Percentiles rank a stretch among this genome's conserved stretches.
Evolutionary conservation across 2,113 vertebrate genomes (phyloP).

Genomic region (Pseudonaja textilis): DNA sequence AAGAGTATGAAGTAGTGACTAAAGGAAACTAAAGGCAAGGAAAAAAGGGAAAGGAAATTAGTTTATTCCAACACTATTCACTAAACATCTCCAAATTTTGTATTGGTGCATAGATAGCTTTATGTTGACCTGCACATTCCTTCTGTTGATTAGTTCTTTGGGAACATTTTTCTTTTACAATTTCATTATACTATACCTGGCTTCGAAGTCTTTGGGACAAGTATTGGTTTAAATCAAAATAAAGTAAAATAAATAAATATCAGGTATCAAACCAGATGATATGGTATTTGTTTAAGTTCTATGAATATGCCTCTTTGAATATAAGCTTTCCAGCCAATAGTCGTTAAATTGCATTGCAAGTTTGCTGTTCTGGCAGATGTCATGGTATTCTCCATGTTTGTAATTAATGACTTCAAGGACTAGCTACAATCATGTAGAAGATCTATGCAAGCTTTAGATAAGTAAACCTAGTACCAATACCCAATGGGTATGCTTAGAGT

Average conservation of each 20-base stretch:
- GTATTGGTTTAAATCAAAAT: not conserved
- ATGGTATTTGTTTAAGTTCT: not conserved
- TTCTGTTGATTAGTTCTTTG: not conserved
- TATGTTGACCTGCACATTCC: not conserved
- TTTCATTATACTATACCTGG: not conserved
- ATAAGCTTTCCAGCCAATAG: not conserved
- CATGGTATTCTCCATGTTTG: not conserved
- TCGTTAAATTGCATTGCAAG: not conserved
- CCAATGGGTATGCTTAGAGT: not conserved
- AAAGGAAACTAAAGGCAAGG: not conserved
- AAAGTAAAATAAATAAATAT: not conserved
- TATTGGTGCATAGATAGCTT: not conserved
- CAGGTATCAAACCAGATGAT: not conserved
- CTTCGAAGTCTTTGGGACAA: not conserved
- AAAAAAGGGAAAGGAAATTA: not conserved
- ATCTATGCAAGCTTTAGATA: conserved; percentile 8
- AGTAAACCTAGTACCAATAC: not conserved
- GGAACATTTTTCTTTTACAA: not conserved
- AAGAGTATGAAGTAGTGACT: not conserved
- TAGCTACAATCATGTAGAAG: conserved; percentile 2
- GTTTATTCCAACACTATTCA: not conserved
- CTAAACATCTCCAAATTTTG: not conserved
- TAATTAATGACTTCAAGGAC: conserved; percentile 22
- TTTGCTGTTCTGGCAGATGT: not conserved
- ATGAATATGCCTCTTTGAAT: not conserved